A percentile compares a stretch with the other conserved stretches of the same genome.
Conservation (phyloP, 1,140 invertebrate species). For the Eriosoma lanigerum region DNA sequence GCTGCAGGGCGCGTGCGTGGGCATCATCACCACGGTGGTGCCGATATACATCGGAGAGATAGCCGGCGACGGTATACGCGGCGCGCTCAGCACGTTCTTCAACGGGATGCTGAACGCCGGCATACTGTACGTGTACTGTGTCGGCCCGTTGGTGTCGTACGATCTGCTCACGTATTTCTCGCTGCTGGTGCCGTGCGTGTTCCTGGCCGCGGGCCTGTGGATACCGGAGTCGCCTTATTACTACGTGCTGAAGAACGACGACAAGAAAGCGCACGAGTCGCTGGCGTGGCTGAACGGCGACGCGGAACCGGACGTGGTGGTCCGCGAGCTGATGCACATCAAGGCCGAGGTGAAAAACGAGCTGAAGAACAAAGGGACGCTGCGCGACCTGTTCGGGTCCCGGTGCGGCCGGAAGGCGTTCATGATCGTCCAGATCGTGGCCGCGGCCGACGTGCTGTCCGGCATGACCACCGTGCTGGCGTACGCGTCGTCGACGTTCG, state of each 20-base stretch:
- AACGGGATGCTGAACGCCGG: conserved; percentile 78
- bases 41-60: conserved; percentile 88
- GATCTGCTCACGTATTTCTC: conserved; percentile 67
- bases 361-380: conserved; percentile 25
- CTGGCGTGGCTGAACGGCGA: conserved; percentile 68
- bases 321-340: conserved; percentile 53
- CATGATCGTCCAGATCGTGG: conserved; percentile 54
- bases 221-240: conserved; percentile 84
- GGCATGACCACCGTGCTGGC: conserved; percentile 54
- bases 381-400: conserved; percentile 53
- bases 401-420: conserved; percentile 53
- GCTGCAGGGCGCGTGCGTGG: conserved; percentile 68
- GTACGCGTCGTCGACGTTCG: conserved; percentile 54
- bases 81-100: conserved; percentile 70
- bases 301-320: conserved; percentile 44
- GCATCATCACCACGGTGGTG: conserved; percentile 73
- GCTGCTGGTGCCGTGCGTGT: conserved; percentile 64
- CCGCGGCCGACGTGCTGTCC: conserved; percentile 53
- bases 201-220: conserved; percentile 69
- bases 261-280: conserved; percentile 66
- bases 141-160: conserved; percentile 76
- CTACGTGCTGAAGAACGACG: conserved; percentile 64
- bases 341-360: conserved; percentile 53
- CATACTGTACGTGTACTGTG: conserved; percentile 72
- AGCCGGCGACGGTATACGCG: conserved; percentile 57